Evolutionary conservation across 2,113 vertebrate genomes (phyloP).

Genomic region (Oryzias woworae): DNA sequence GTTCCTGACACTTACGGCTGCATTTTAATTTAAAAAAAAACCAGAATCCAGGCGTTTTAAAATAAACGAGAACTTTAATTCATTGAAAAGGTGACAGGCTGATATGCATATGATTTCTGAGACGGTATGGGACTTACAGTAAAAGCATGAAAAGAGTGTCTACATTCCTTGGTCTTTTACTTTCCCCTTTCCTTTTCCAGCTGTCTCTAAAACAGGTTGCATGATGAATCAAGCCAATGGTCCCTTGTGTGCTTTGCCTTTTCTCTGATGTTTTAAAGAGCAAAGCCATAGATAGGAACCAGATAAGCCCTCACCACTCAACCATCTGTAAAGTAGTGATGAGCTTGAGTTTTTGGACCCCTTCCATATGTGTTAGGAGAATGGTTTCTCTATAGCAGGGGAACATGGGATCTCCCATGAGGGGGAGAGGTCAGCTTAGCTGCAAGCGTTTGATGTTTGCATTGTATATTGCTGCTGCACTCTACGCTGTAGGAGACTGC

Average conservation of each 20-base stretch:
- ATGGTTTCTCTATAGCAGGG: slow-evolving; percentile 43
- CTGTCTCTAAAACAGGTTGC: slow-evolving; percentile 17
- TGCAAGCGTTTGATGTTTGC: slow-evolving; percentile 63
- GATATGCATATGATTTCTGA: slow-evolving; percentile 2
- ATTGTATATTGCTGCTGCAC: slow-evolving; percentile 57
- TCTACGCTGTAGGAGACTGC: slow-evolving; percentile 50
- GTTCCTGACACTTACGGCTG: too few species aligned
- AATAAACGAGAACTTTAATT: too few species aligned
- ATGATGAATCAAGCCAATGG: slow-evolving; percentile 6
- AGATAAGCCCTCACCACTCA: slow-evolving; percentile 27
- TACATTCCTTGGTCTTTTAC: background rate
- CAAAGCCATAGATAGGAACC: slow-evolving; percentile 28
- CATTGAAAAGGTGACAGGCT: too few species aligned
- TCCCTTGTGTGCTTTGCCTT: slow-evolving; percentile 6
- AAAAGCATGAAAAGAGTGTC: background rate
- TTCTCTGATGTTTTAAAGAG: slow-evolving; percentile 33
- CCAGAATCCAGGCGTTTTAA: too few species aligned
- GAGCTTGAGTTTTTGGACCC: slow-evolving; percentile 34
- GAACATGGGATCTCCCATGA: slow-evolving; percentile 36
- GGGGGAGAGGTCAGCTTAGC: slow-evolving; percentile 49
- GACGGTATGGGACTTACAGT: background rate
- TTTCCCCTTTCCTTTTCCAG: slow-evolving; percentile 2
- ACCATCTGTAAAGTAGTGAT: slow-evolving; percentile 45
- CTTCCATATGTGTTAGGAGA: slow-evolving; percentile 22
- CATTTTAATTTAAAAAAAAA: too few species aligned